A percentile compares a stretch with the other conserved stretches of the same genome.
Conservation (phyloP, 1,140 invertebrate species). For the Apis cerana region DNA sequence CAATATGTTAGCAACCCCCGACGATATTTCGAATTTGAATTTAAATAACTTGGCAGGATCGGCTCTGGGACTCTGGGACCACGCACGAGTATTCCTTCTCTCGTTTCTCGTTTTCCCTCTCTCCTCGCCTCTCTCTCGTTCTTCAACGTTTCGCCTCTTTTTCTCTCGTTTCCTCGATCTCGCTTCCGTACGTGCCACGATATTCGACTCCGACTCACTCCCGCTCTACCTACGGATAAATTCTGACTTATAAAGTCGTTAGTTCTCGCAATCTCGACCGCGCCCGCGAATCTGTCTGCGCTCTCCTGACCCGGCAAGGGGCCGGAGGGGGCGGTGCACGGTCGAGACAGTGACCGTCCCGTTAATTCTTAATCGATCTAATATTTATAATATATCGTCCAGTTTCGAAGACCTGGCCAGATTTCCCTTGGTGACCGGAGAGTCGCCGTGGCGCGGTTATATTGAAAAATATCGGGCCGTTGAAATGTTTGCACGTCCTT, state of each 20-base stretch:
- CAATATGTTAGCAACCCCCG: slow-evolving; percentile 82
- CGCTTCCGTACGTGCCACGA: slow-evolving; percentile 63
- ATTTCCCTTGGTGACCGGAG: slow-evolving; percentile 75
- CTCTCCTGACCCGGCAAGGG: not conserved
- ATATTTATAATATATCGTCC: slow-evolving; percentile 75
- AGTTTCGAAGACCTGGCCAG: slow-evolving; percentile 60
- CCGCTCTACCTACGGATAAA: not conserved
- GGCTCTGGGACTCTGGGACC: slow-evolving; percentile 81
- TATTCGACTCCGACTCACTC: slow-evolving; percentile 62
- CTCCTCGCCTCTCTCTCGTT: slow-evolving; percentile 49
- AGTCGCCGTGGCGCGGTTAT: slow-evolving; percentile 57
- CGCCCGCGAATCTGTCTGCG: not conserved
- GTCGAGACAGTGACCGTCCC: slow-evolving; percentile 49
- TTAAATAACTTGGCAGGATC: slow-evolving; percentile 82
- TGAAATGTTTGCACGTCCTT: slow-evolving; percentile 68
- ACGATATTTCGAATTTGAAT: slow-evolving; percentile 82
- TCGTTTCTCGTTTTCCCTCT: slow-evolving; percentile 63
- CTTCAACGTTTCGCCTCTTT: slow-evolving; percentile 58
- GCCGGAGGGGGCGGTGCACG: not conserved
- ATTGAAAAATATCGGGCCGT: slow-evolving; percentile 74
- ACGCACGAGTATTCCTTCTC: slow-evolving; percentile 75
- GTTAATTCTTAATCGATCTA: slow-evolving; percentile 76
- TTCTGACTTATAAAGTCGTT: slow-evolving; percentile 73
- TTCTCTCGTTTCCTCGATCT: slow-evolving; percentile 47
- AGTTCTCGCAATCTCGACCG: slow-evolving; percentile 49